Base-by-base conservation (phyloP, 2,797 vertebrate species). In the Enteromius treurensis region DNA sequence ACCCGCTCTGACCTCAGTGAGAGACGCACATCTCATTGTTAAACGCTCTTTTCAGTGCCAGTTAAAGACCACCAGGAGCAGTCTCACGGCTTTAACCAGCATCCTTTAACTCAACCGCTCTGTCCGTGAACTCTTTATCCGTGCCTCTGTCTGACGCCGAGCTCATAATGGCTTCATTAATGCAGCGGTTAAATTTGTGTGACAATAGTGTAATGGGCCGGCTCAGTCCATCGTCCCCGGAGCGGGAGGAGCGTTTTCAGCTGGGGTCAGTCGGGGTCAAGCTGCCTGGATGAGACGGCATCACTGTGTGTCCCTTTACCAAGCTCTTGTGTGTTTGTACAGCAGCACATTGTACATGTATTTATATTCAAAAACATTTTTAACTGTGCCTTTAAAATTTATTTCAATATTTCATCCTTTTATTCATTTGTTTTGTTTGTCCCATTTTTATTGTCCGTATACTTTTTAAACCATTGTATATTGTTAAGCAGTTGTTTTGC, bases 101-200 rank as follows among this genome's bases (percentile, higher is more conserved):
- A 89, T 90, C 90, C 92, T 90, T 90, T 83, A 80, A 91, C 90
- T 90, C 90, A 93, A 92, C 90, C 92, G 90, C 87, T 91, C 93
- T 88, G 93, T 93, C 96, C 96, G 93, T 96, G 95, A 96, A 96
- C 92, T 93, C 93, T 95, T 94, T 93, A 93, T 93, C 91, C 91
- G 91, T 90, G 92, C 93, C 92, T 91, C 92, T 87, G 92, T 94
- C 92, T 92, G 92, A 93, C 89, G 90, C 88, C 89, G 92, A 90
- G 93, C 95, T 94, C 94, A 95, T 96, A 95, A 95, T 95, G 94
- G 95, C 93, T 95, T 95, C 94, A 96, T 96, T 94, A 91, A 95
- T 94, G 94, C 93, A 94, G 93, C 93, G 93, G 92, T 94, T 95
- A 91, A 86, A 94, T 95, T 95, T 95, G 94, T 91, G 93, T 95